Base-by-base conservation (phyloP, 2,113 vertebrate genomes). In the Perca flavescens region DNA sequence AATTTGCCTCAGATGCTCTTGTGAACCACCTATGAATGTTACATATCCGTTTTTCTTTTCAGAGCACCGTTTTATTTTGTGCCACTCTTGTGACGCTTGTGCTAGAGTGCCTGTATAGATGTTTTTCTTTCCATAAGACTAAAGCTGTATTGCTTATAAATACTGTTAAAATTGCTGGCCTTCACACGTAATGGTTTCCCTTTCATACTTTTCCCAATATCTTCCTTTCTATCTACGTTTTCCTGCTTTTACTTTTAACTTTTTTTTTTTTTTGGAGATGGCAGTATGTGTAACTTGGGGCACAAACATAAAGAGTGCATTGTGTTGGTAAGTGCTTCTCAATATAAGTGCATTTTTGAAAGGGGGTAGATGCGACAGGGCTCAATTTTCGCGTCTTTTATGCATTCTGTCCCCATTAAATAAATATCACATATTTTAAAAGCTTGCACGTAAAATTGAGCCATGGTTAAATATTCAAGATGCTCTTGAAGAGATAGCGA, bases 341-440 rank as follows among this genome's bases (percentile, higher is more conserved):
- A 85, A 85, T 89, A 79, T 79, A 91, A 92, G 79, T 88, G 85
- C 68, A 79, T 77, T 83, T 88, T 74, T 86, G 31, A 86, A 91
- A 88, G 49, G 53, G 31, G 31, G 43, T 46, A 72, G 69, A 84
- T 71, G 90, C 88, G 92, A 93, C 90, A 92, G 80, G 84, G 69
- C 63, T 82, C 52, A 77, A 67, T 92, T 91, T 89, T 80, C 17
- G 34, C 9, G 4, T 82, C 82, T 93, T 93, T 95, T 91, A 93
- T 74, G 87, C 91, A 88, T 93, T 94, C 93, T 94, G 93, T 95
- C 85, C 85, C 91, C 92, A 96, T 95, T 79, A 95, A 95, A 96
- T 94, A 96, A 95, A 95, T 89, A 95, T 95, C 83, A 89, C 80
- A 67, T 77, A 74, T 94, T 94, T 93, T 95, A 94, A 96, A 95